Base-by-base conservation (phyloP, 2,888 invertebrate species). In the Steinernema scapterisci region DNA sequence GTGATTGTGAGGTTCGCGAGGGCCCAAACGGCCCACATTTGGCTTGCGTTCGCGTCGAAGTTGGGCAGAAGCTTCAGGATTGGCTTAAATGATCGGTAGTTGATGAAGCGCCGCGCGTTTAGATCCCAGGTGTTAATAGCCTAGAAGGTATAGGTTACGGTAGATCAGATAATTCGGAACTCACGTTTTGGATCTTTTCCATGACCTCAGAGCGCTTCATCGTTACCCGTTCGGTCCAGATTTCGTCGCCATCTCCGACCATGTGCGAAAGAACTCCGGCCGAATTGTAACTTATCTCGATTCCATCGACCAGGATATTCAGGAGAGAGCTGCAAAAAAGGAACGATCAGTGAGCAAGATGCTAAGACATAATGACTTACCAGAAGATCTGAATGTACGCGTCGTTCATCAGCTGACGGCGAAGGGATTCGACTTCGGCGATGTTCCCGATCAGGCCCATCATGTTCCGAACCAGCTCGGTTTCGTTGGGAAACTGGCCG, bases 61-160 rank as follows among this genome's bases (percentile, higher is more conserved):
- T 85, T 79, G 78, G 92, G 91, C 63, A 95, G 91, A 78, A 97
- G 90, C 79, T 93, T 91, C 27, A 97, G 90, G 78, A 97, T 95
- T 0, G 97, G 97, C 87, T 94, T 93, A 90, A 97, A 97, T 43
- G 94, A 94, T 79, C 95, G 92, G 89, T 97, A 97, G 90, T 97
- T 97, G 81, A 97, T 97, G 88, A 95, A 97, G 54, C 97, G 91
- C 85, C 93, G 93, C 0, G 94, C 93, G 75, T 91, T 91, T 70
- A 97, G 89, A 87, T 94, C 92, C 97, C 97, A 97, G 70, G 93
- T 91, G 79, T 92, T 91, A 54, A 97, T 94, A 13, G 95, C 95
- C 51, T 90, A 88, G 9, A 92, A 96, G 93, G 27, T 51, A 13
- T 16, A 21, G 11, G 25, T 63, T 72, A 73, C 51, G 23, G 73